Conservation (phyloP, 2,888 invertebrate species). For the Dastarcus helophoroides region DNA sequence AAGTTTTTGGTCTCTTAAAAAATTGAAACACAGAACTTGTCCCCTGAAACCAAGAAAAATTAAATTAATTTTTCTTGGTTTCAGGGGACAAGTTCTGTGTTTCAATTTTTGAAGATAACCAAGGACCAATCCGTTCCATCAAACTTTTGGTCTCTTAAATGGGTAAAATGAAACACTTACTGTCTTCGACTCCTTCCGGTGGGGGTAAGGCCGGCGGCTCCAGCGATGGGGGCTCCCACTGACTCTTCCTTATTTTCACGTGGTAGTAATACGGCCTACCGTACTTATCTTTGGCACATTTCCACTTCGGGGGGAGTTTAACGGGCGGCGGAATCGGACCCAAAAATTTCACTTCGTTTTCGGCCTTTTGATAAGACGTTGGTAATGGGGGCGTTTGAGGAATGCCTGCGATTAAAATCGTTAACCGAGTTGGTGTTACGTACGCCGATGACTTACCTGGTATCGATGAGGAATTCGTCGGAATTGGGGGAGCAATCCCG, state of each 20-base stretch:
- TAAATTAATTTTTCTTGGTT: too few species aligned
- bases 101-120: too few species aligned
- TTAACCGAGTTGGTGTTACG: slow-evolving; percentile 4
- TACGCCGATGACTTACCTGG: slow-evolving; percentile 14
- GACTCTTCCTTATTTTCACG: slow-evolving; percentile 59
- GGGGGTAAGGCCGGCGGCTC: slow-evolving; percentile 12
- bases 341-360: slow-evolving; percentile 33
- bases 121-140: too few species aligned
- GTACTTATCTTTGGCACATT: slow-evolving; percentile 65
- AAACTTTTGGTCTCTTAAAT: too few species aligned
- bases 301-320: slow-evolving; percentile 78
- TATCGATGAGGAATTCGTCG: slow-evolving; percentile 27
- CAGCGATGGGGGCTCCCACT: slow-evolving; percentile 60
- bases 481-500: slow-evolving; percentile 19
- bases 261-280: slow-evolving; percentile 91
- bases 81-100: too few species aligned
- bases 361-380: too few species aligned
- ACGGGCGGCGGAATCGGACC: slow-evolving; percentile 40
- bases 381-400: too few species aligned
- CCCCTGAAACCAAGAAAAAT: too few species aligned
- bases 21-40: too few species aligned
- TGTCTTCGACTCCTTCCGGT: slow-evolving; percentile 20
- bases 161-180: slow-evolving; percentile 17
- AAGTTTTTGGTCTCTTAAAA: too few species aligned
- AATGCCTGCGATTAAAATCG: too few species aligned